These are phyloP conservation scores for Crossocerus cetratus DNA, from an alignment of 2,888 invertebrate genomes.

Conservation along the genomic window DNA sequence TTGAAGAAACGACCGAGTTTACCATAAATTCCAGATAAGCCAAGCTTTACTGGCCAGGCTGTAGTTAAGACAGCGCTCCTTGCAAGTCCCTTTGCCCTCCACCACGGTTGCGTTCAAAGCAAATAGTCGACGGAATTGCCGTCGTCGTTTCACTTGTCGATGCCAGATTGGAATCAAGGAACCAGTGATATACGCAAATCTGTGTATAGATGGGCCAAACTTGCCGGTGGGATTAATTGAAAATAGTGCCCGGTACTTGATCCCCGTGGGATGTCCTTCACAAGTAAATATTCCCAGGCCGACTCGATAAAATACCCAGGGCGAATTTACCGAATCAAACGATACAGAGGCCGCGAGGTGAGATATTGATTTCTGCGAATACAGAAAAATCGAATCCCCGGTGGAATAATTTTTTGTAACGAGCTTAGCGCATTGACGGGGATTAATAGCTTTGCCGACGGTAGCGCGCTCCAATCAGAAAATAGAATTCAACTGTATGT, in stretches of 20 bases:
- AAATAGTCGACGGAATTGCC: conserved; percentile 58
- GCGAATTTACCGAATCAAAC: too few relatives aligned
- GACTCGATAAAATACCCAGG: too few relatives aligned
- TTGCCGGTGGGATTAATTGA: conserved; percentile 22
- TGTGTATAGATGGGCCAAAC: conserved; percentile 1
- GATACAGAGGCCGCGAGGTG: too few relatives aligned
- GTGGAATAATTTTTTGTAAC: neutral
- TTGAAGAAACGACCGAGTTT: conserved; percentile 65
- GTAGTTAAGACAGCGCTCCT: conserved; percentile 56
- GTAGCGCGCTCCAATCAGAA: neutral
- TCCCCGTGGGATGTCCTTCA: conserved; percentile 17
- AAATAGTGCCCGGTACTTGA: conserved; percentile 20
- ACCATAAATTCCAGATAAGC: conserved; percentile 70
- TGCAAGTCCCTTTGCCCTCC: conserved; percentile 10
- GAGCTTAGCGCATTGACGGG: neutral
- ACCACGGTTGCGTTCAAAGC: conserved; percentile 37
- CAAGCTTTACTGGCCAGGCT: conserved; percentile 60
- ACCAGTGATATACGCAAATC: neutral
- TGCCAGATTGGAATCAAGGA: conserved; percentile 39
- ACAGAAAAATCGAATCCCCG: too few relatives aligned
- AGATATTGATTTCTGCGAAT: too few relatives aligned
- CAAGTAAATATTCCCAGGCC: too few relatives aligned
- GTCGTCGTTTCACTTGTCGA: conserved; percentile 53
- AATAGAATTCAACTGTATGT: too few relatives aligned
- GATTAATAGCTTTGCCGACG: neutral